Base-by-base conservation (phyloP, 2,113 vertebrate species). In the Onychostoma macrolepis region DNA sequence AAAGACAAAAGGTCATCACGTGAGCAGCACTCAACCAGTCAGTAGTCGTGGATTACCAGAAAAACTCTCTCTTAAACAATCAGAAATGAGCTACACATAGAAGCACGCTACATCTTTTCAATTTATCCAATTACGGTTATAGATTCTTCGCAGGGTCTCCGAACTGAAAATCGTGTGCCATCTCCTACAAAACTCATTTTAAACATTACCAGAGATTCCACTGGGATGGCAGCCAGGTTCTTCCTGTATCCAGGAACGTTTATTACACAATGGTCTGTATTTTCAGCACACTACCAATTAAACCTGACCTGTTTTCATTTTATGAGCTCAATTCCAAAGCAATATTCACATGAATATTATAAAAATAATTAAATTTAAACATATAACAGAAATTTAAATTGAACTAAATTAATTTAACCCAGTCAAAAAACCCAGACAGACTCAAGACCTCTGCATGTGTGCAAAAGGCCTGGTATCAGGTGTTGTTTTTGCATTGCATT, bases 381-480 rank as follows among this genome's bases (percentile, higher is more conserved):
- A 38, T 38, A 38, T 38, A 38, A 38, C 2, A 48, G 1, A 13
- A 48, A 48, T 48, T 13, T 48, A 48, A 48, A 48, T 48, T 48
- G 10, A 43, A 43, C 43, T 43, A 43, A 43, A 11, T 45, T 45
- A 45, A 45, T 11, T 45, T 33, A 8, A n/a, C n/a, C n/a, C n/a
- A n/a, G n/a, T n/a, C n/a, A n/a, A n/a, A n/a, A 63, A 63, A 63
- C 10, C 61, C n/a, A 63, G 11, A 63, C 61, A 63, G n/a, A 63
- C 67, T 72, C 19, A 36, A 71, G 30, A 19, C 65, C 65, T 67
- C 28, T 28, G 36, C 17, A 28, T 19, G 26, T 30, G 43, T 1
- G 41, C 75, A 19, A 53, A 78, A 21, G 48, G 17, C 28, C 75
- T 78, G 76, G 28, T 78, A 53, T 53, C 76, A 78, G 76, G 48